Evolutionary conservation across 2,888 invertebrate species (phyloP).

Genomic region (Nephrotoma guestfalica): DNA sequence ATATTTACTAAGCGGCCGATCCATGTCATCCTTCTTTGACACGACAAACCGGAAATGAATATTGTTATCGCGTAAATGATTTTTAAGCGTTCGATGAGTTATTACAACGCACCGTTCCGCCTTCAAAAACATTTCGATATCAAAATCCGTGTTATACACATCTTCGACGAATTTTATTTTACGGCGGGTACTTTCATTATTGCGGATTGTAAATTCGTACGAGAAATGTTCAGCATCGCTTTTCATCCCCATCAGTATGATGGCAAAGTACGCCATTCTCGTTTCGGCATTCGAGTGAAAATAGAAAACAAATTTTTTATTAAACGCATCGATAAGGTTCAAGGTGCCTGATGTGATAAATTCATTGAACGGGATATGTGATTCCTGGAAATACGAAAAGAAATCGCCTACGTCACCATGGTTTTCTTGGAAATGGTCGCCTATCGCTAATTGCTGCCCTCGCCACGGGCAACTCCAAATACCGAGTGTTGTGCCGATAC

Average conservation of each 20-base stretch:
- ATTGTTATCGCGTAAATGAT: background rate
- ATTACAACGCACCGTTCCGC: background rate
- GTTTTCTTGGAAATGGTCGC: background rate
- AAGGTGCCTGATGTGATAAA: background rate
- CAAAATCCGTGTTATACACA: background rate
- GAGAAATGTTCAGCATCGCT: background rate
- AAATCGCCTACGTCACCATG: background rate
- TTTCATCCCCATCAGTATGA: background rate
- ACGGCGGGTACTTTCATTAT: background rate
- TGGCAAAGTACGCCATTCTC: background rate
- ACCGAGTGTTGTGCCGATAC: background rate
- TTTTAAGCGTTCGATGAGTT: background rate
- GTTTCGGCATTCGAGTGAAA: background rate
- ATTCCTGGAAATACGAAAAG: background rate
- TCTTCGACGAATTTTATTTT: background rate
- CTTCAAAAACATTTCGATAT: background rate
- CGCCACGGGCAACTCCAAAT: background rate
- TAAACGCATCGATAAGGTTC: background rate
- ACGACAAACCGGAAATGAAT: background rate
- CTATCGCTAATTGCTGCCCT: background rate
- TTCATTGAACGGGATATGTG: background rate
- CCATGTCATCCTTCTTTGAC: background rate
- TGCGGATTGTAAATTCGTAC: background rate
- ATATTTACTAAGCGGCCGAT: background rate
- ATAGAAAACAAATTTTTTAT: background rate